Percentiles rank a stretch among this genome's conserved stretches.
Conservation (phyloP, 2,797 vertebrate species). For the Bufotes viridis region DNA sequence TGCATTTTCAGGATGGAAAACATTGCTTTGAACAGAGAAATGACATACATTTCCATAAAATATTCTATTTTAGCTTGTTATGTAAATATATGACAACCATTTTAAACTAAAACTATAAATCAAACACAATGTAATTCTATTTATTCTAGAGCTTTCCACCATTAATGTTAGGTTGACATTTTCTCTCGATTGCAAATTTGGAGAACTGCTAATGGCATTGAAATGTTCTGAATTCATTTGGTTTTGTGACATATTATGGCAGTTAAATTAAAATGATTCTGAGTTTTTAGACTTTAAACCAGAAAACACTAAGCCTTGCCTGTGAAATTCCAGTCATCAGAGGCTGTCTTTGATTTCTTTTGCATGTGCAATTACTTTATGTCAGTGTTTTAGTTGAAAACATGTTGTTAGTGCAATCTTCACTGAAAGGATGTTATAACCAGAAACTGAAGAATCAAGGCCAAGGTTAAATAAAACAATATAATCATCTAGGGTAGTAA, state of each 20-base stretch:
- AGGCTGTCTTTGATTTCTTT: slow-evolving; percentile 64
- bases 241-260: slow-evolving; percentile 68
- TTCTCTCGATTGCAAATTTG: slow-evolving; percentile 68
- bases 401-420: slow-evolving; percentile 39
- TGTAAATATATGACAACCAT: background rate
- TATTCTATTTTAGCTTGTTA: background rate
- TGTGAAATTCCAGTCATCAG: slow-evolving; percentile 64
- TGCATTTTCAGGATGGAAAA: too few species aligned
- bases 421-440: slow-evolving; percentile 18
- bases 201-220: slow-evolving; percentile 65
- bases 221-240: slow-evolving; percentile 75
- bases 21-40: background rate
- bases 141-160: too few species aligned
- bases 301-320: slow-evolving; percentile 62
- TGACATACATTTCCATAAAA: too few species aligned
- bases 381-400: slow-evolving; percentile 61
- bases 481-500: background rate
- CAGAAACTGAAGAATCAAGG: slow-evolving; percentile 5
- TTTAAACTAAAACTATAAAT: background rate
- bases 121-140: background rate
- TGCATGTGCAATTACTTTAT: slow-evolving; percentile 60
- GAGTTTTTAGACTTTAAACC: slow-evolving; percentile 64
- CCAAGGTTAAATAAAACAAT: background rate
- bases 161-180: slow-evolving; percentile 54
- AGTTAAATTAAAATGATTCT: slow-evolving; percentile 76